Evolutionary conservation across 2,797 vertebrate genomes (phyloP).

Genomic region (Alcedo quadribrachys): DNA sequence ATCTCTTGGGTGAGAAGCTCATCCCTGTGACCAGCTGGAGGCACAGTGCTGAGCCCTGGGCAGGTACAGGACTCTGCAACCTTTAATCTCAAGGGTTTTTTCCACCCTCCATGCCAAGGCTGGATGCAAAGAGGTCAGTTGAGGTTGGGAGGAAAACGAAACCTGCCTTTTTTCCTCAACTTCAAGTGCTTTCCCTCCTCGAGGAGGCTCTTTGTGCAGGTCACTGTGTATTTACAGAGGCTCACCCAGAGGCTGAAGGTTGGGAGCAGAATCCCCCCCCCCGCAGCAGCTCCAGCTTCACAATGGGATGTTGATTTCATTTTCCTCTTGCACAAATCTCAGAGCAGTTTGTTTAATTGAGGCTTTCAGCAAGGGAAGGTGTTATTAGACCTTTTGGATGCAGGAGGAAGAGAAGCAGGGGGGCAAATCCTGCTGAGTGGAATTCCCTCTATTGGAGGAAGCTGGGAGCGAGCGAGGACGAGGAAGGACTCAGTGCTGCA

Average conservation of each 20-base stretch:
- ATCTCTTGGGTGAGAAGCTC: neutral
- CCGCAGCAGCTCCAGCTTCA: neutral
- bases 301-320: slow-evolving; percentile 43
- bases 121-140: neutral
- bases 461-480: neutral
- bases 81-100: neutral
- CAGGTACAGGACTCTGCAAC: neutral
- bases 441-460: neutral
- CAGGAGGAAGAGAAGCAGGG: slow-evolving; percentile 20
- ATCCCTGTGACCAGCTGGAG: neutral
- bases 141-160: neutral
- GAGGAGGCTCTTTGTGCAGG: neutral
- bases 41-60: neutral
- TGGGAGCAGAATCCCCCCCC: neutral
- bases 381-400: neutral
- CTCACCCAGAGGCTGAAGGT: neutral
- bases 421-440: neutral
- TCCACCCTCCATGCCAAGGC: neutral
- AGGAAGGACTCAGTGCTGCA: neutral
- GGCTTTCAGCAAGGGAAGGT: slow-evolving; percentile 24
- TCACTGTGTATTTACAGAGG: slow-evolving; percentile 6
- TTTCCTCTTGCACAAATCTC: slow-evolving; percentile 36
- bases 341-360: slow-evolving; percentile 46
- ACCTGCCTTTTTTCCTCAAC: neutral
- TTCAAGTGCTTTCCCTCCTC: neutral